Base-by-base conservation (phyloP, 92 coral and sea anemone genomes). In the Porites lobata region DNA sequence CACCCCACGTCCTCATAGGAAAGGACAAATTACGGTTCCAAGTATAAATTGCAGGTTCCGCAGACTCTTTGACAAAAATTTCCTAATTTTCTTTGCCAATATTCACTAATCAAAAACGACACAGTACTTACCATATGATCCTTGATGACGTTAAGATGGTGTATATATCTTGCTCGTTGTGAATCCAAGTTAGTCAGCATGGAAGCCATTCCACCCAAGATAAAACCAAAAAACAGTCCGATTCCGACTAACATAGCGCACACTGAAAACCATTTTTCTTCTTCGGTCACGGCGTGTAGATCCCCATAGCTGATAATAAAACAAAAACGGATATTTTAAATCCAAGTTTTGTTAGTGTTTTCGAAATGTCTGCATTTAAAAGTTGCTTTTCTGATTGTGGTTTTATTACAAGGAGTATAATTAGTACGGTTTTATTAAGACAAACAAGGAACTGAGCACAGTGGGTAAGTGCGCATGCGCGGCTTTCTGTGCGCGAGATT, bases 141-240 rank as follows among this genome's bases (percentile, higher is more conserved):
- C 62, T 89, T 95, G 79, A 95, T 93, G 75, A 93, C 98, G 22
- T 85, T 69, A 14, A 95, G 83, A 11, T 92, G 98, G 72, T 95
- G 98, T 22, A 82, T 81, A 76, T 95, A 95, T 61, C 93, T 90
- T 63, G 96, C 94, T 88, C 94, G 90, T 51, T 79, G 86, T 18
- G 98, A 87, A 78, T 93, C 96, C 43, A 84, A 86, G 93, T 95
- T 95, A 13, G 96, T 95, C 81, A 95, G 54, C 93, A 95, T 95
- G 18, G 98, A 95, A 18, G 98, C 94, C 92, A 95, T 91, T 65
- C 98, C 94, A 50, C 98, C 98, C 72, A 95, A 93, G 62, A 95
- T 92, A n/a, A 95, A 90, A 17, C 98, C 98, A 75, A 93, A 95
- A 75, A 95, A 95, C 70, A 92, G 52, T 12, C 92, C 90, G 65